phyloP scores from a whole-genome alignment of 2,888 invertebrate genomes.

The Eurytoma californica region DNA sequence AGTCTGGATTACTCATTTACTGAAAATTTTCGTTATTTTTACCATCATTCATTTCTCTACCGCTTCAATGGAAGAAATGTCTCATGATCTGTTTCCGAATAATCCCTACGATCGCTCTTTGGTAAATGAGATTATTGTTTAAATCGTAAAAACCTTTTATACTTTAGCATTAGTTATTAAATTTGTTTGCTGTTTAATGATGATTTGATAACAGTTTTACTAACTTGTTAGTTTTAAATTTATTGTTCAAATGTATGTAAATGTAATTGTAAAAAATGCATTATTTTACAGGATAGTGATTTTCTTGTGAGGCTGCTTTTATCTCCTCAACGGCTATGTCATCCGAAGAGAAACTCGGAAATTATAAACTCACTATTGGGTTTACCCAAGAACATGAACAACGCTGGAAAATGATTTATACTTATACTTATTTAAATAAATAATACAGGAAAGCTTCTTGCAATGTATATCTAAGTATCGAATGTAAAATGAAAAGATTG shows the following conservation, averaged over 20 bases:
- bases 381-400: conserved; percentile 85
- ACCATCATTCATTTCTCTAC: conserved; percentile 30
- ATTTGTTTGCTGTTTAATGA: background rate
- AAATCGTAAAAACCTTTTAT: background rate
- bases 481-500: conserved; percentile 28
- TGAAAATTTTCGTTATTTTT: conserved; percentile 44
- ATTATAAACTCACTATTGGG: conserved; percentile 85
- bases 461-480: conserved; percentile 37
- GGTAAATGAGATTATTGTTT: conserved; percentile 54
- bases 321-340: conserved; percentile 64
- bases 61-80: conserved; percentile 49
- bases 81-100: conserved; percentile 37
- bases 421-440: conserved; percentile 11
- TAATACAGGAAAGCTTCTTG: conserved; percentile 16
- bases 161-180: background rate
- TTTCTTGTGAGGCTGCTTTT: conserved; percentile 64
- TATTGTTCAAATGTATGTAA: background rate
- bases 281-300: conserved; percentile 65
- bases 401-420: conserved; percentile 79
- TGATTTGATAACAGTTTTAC: background rate
- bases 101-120: conserved; percentile 59
- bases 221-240: background rate
- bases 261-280: background rate
- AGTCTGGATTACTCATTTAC: conserved; percentile 19
- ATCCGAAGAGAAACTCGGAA: conserved; percentile 82